Evolutionary conservation across 2,888 invertebrate species (phyloP).

Genomic region (Macrosoma leucophasiata): DNA sequence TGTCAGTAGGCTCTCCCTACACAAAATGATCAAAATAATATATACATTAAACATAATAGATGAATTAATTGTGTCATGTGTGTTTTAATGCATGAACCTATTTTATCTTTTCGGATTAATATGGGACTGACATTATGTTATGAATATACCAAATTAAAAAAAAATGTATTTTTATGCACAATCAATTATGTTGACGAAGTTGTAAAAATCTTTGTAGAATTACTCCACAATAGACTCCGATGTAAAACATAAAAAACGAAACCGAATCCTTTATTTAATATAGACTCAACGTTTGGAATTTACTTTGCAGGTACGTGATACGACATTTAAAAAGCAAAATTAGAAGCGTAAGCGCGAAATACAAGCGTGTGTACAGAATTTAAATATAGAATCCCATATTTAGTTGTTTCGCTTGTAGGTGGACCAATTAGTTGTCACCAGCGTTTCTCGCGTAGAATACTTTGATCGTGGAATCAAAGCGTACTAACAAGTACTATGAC

Average conservation of each 20-base stretch:
- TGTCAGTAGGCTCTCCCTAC: no score
- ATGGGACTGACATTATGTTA: no score
- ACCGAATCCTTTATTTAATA: constrained; percentile 29
- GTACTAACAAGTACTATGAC: constrained; percentile 63
- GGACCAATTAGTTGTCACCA: constrained; percentile 64
- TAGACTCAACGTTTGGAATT: constrained; percentile 34
- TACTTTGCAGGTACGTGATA: constrained; percentile 49
- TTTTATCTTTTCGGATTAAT: no score
- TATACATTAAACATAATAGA: no score
- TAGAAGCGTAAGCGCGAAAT: constrained; percentile 43
- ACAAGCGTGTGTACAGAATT: constrained; percentile 32
- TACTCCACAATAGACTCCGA: no score
- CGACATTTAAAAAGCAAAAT: constrained; percentile 55
- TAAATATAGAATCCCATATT: constrained; percentile 39
- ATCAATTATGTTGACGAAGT: neutral
- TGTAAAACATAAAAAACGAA: no score
- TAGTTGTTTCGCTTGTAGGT: constrained; percentile 42
- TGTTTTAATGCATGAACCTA: no score
- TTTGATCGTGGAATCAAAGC: constrained; percentile 69
- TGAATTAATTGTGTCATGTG: no score
- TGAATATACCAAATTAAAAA: neutral
- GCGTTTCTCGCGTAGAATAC: constrained; percentile 47
- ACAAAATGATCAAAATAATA: no score
- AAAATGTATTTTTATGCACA: neutral
- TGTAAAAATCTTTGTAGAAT: neutral